Conservation (phyloP, 2,797 vertebrate species). For the Vireo griseus region DNA sequence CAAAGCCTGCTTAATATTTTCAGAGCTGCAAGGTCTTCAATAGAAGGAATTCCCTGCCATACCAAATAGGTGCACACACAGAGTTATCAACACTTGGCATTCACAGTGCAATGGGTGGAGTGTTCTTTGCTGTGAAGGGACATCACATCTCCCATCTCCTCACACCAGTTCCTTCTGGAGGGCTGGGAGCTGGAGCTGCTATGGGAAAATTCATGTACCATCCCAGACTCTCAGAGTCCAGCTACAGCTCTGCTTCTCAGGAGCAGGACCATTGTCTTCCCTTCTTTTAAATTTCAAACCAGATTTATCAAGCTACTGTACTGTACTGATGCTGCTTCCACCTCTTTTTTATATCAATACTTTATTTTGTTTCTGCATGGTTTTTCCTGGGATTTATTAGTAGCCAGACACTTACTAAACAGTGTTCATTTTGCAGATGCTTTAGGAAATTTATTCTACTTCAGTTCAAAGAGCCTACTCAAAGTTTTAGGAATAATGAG, state of each 20-base stretch:
- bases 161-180: not conserved
- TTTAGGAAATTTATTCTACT: not conserved
- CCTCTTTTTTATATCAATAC: not conserved
- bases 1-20: not conserved
- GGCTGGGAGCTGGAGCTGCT: not conserved
- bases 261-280: fast-evolving
- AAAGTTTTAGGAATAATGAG: not conserved
- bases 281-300: not conserved
- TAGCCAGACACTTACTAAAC: not conserved
- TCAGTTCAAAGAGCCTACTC: not conserved
- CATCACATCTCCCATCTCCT: not conserved
- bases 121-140: not conserved
- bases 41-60: not conserved
- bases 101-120: fast-evolving
- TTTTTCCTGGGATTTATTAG: not conserved
- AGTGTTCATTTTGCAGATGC: not conserved
- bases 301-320: not conserved
- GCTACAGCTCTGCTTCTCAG: not conserved
- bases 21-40: not conserved
- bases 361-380: not conserved
- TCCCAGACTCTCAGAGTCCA: not conserved
- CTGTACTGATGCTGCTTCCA: not conserved
- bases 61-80: not conserved
- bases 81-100: not conserved
- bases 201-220: fast-evolving